These are phyloP conservation scores for Metallyticus violacea DNA, from an alignment of 2,888 invertebrate species.

Conservation along the genomic window DNA sequence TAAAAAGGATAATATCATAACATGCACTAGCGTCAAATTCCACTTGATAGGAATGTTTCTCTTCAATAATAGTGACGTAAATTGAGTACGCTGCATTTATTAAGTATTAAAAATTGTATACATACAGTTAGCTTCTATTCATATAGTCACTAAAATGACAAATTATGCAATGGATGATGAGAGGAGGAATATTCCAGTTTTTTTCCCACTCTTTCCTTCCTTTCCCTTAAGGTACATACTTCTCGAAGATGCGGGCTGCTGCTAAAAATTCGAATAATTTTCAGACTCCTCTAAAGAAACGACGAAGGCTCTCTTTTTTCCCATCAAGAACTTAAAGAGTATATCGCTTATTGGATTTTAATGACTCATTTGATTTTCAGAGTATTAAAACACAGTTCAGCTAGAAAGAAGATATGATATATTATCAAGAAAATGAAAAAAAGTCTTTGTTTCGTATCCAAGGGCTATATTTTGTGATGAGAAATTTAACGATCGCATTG, in stretches of 20 bases:
- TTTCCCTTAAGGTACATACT: background rate
- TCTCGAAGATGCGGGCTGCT: background rate
- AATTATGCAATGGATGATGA: background rate
- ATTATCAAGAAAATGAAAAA: background rate
- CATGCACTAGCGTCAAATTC: too few species aligned
- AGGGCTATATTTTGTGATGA: conserved; percentile 21
- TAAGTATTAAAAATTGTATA: too few species aligned
- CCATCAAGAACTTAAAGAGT: background rate
- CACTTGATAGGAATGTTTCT: too few species aligned
- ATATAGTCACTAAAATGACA: background rate
- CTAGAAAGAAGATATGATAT: background rate
- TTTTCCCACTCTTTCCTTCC: background rate
- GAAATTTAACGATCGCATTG: conserved; percentile 20
- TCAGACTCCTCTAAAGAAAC: background rate
- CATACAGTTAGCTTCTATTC: too few species aligned
- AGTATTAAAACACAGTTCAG: conserved; percentile 13
- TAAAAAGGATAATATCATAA: too few species aligned
- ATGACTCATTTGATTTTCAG: conserved; percentile 26
- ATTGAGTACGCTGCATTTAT: too few species aligned
- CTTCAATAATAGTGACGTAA: too few species aligned
- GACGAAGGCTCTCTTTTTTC: background rate
- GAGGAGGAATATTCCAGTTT: background rate
- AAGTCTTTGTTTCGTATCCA: conserved; percentile 16
- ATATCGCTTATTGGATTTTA: conserved; percentile 26
- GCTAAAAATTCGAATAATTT: background rate